phyloP scores from a whole-genome alignment of 2,888 invertebrate genomes.

The Nebria brevicollis region DNA sequence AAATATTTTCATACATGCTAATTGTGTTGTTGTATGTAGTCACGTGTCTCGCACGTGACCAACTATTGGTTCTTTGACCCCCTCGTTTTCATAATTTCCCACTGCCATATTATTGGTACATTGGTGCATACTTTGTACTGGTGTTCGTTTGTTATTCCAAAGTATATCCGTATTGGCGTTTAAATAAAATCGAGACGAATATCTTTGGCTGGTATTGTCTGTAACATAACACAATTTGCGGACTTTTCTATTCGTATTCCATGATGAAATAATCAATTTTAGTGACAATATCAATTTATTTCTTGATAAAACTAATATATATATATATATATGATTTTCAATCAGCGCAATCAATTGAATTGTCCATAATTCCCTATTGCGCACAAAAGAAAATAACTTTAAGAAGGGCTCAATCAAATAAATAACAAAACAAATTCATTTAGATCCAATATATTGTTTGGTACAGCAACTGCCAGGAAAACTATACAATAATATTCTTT shows the following conservation, averaged over 20 bases:
- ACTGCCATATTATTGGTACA: no score
- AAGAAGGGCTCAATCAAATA: background rate
- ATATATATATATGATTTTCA: no score
- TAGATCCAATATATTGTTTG: constrained; percentile 24
- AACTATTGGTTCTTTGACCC: background rate
- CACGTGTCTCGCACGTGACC: constrained; percentile 25
- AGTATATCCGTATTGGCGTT: no score
- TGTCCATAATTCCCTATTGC: background rate
- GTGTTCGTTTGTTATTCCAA: no score
- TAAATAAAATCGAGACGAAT: no score
- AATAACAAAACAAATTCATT: background rate
- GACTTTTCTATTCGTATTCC: no score
- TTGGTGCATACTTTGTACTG: no score
- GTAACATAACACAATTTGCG: no score
- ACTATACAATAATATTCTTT: constrained; percentile 29
- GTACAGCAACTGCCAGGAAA: background rate
- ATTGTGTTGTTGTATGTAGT: constrained; percentile 21
- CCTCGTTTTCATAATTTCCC: background rate
- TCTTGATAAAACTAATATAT: no score
- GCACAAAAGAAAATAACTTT: background rate
- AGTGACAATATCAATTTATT: no score
- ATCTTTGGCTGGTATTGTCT: no score
- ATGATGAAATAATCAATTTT: no score
- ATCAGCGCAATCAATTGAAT: background rate
- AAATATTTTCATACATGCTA: constrained; percentile 23